A percentile compares a stretch with the other conserved stretches of the same genome.
phyloP scores from a whole-genome alignment of 92 coral and sea anemone genomes.

The Palythoa grandis region DNA sequence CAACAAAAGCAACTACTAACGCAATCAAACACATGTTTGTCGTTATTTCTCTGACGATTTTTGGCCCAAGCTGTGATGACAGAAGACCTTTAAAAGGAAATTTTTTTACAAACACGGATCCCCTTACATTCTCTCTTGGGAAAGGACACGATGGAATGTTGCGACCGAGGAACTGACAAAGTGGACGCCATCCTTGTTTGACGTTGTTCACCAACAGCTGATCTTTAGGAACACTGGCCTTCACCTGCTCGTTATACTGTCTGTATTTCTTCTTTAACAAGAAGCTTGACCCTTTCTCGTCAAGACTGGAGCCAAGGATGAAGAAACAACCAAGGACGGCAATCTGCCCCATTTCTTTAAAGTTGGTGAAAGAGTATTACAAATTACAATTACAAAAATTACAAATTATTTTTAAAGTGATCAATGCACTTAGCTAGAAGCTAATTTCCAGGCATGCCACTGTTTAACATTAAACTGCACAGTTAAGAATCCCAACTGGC shows the following conservation, averaged over 20 bases:
- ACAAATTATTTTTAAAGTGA: too few species aligned
- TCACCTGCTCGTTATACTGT: conserved; percentile 40
- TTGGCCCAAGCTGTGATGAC: neutral
- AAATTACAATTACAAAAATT: too few species aligned
- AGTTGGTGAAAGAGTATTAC: neutral
- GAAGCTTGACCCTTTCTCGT: neutral
- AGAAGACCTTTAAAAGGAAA: neutral
- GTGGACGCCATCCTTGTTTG: neutral
- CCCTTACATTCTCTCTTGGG: conserved; percentile 39
- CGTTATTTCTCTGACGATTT: neutral
- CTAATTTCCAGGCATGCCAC: too few species aligned
- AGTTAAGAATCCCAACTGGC: too few species aligned
- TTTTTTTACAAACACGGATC: neutral
- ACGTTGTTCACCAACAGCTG: conserved; percentile 40
- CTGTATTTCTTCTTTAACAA: conserved; percentile 23
- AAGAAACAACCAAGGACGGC: neutral
- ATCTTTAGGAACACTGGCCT: conserved; percentile 29
- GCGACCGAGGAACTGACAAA: conserved; percentile 30
- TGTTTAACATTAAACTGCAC: too few species aligned
- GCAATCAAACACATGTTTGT: neutral
- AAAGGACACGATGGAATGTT: conserved; percentile 31
- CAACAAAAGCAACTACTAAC: neutral
- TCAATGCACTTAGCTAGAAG: too few species aligned
- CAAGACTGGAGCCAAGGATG: neutral
- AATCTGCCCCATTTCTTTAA: neutral